A percentile compares a stretch with the other conserved stretches of the same genome.
Conservation (phyloP, 2,113 vertebrate species). For the Nycticorax nycticorax region DNA sequence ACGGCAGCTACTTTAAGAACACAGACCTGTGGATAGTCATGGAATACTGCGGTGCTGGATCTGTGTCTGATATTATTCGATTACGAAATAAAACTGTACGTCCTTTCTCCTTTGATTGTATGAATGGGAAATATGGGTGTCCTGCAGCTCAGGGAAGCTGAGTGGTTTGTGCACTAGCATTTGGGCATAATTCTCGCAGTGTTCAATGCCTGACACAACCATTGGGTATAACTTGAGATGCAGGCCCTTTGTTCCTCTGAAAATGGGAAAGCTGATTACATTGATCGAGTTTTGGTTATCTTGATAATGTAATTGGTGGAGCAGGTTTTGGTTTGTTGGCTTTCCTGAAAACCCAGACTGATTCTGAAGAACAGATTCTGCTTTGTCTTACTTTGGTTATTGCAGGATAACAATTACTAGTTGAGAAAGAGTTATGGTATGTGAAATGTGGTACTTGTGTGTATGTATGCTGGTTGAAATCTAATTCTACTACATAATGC, state of each 20-base stretch:
- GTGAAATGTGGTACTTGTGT: fast-evolving
- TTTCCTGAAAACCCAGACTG: neutral
- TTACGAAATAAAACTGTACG: slow-evolving; percentile 92
- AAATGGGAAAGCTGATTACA: neutral
- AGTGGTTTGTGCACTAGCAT: neutral
- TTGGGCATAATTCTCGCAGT: neutral
- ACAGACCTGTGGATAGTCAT: slow-evolving; percentile 97
- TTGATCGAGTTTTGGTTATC: neutral
- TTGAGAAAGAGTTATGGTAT: neutral
- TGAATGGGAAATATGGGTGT: neutral
- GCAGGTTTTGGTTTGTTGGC: neutral
- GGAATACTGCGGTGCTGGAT: slow-evolving; percentile 94
- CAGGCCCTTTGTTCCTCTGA: neutral
- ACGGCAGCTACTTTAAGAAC: slow-evolving; percentile 97
- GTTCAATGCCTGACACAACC: neutral
- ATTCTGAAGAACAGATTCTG: neutral
- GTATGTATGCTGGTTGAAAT: neutral
- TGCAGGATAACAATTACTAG: neutral
- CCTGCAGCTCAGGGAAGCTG: neutral
- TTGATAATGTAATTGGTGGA: neutral
- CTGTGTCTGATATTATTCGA: slow-evolving; percentile 93
- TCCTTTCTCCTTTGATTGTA: neutral
- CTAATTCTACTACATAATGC: neutral
- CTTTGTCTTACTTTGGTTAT: neutral
- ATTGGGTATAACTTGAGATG: neutral